Evolutionary conservation across 2,888 invertebrate genomes (phyloP).

Genomic region (Hypomecis atomaria): DNA sequence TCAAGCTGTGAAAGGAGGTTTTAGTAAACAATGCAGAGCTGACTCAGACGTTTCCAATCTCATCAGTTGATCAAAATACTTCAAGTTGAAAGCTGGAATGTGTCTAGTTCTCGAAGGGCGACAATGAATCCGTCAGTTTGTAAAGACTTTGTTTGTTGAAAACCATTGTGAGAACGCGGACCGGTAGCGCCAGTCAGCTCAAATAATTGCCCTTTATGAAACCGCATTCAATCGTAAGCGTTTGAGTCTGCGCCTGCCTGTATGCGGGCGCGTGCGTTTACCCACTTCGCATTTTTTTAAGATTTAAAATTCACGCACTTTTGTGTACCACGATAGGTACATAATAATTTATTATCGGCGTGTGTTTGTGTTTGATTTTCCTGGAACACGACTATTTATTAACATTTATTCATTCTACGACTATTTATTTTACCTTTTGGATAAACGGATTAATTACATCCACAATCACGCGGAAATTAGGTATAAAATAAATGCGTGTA

Average conservation of each 20-base stretch:
- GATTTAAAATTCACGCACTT: constrained; percentile 5
- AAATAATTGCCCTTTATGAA: constrained; percentile 69
- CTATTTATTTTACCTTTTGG: no score
- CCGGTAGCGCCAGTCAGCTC: constrained; percentile 75
- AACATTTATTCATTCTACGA: no score
- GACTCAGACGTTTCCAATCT: constrained; percentile 12
- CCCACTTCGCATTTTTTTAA: not conserved
- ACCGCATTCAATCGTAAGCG: constrained; percentile 45
- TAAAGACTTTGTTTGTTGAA: constrained; percentile 58
- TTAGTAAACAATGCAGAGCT: constrained; percentile 8
- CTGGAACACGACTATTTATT: no score
- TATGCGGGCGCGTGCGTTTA: constrained; percentile 37
- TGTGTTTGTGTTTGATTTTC: no score
- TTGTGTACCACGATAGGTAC: not conserved
- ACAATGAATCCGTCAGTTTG: constrained; percentile 36
- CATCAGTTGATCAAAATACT: constrained; percentile 22
- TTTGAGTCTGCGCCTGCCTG: constrained; percentile 13
- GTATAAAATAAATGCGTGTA: no score
- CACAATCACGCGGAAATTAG: no score
- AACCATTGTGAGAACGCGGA: constrained; percentile 57
- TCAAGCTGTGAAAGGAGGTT: not conserved
- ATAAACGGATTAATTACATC: no score
- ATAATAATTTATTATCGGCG: constrained; percentile 1
- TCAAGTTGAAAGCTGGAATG: constrained; percentile 14
- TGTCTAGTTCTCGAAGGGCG: constrained; percentile 20